Base-by-base conservation (phyloP, 2,888 invertebrate genomes). In the Ochropleura plecta region DNA sequence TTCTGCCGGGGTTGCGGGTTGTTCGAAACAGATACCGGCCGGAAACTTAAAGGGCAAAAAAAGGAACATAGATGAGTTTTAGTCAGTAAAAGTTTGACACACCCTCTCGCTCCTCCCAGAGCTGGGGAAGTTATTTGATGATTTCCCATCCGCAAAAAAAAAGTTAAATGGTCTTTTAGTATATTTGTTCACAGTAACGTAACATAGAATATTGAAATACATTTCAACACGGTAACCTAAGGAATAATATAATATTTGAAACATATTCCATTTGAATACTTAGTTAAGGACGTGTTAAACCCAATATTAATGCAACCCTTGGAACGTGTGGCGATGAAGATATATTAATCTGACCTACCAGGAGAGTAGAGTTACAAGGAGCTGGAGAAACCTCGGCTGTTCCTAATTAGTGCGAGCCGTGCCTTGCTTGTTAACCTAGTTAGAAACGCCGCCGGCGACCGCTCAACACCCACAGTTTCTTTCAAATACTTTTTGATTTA, bases 361-460 rank as follows among this genome's bases (percentile, higher is more conserved):
- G 86, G 81, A 82, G 79, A 74, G 78, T 81, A 90, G 83, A 84
- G 79, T 80, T 84, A 82, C 86, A 86, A 88, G 89, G 88, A 90
- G 87, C 86, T 88, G 77, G 76, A 77, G 82, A 83, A 87, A 86
- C 79, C 83, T 80, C 75, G 81, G 80, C 81, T 81, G 84, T 87
- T 89, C 87, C 88, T 92, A 92, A 93, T 93, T 92, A 92, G 91
- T 88, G 89, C 75, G 85, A 85, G 85, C 88, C 84, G 85, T 84
- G 79, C 71, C 83, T 80, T 87, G 90, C 91, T 92, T 92, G 92
- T 92, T 92, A 92, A 92, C 92, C 92, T 87, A 92, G 92, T 92
- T 92, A 91, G 88, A 85, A 88, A 83, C 80, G 87, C 88, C 83
- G 84, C 82, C 84, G 76, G 87, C 81, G 75, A 77, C 80, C 79